Evolutionary conservation across 2,888 invertebrate species (phyloP), one percentile per base, ranked within the genome.

Genomic region (Hypolimnas misippus): DNA sequence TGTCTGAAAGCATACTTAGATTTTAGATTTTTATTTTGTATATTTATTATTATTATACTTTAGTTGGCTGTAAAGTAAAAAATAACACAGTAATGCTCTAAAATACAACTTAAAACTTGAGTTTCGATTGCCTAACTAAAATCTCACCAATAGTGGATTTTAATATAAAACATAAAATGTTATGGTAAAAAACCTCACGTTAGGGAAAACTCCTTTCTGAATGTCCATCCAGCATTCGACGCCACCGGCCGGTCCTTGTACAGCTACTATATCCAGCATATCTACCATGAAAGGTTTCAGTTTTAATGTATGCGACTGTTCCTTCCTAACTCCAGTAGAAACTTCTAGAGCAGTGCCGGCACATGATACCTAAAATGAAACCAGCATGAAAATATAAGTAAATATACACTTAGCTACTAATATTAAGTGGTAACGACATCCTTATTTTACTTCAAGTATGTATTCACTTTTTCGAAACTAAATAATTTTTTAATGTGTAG

Each of bases 191-290:
- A n/a, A n/a, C n/a, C n/a, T 89, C 77, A 95, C 94, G 71, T 94
- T 94, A 16, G 96, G 96, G 79, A 94, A 96, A 69, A 93, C 89
- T 75, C 96, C 96, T 70, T 92, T 92, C 73, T 95, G 95, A 64
- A 96, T 95, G 70, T 96, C 95, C 95, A 96, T 96, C 95, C 95
- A 96, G 82, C 95, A 95, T 72, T 95, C 94, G 0, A 96, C 93
- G 0, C 94, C 93, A 3, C 95, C 94, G 12, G 92, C 93, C 0
- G 93, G 92, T 0, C 94, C 94, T 19, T 94, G 93, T 0, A 95
- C 94, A 0, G 94, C 93, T 1, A 95, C 93, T 0, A 95, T 94
- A 72, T 95, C 95, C 21, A 95, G 81, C 94, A 95, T 95, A 69
- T 95, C 95, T 0, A 94, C 95, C 78, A 94, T 93, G 73, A 95